These are phyloP conservation scores for Solea senegalensis DNA, from an alignment of 2,113 vertebrate species.

Conservation along the genomic window DNA sequence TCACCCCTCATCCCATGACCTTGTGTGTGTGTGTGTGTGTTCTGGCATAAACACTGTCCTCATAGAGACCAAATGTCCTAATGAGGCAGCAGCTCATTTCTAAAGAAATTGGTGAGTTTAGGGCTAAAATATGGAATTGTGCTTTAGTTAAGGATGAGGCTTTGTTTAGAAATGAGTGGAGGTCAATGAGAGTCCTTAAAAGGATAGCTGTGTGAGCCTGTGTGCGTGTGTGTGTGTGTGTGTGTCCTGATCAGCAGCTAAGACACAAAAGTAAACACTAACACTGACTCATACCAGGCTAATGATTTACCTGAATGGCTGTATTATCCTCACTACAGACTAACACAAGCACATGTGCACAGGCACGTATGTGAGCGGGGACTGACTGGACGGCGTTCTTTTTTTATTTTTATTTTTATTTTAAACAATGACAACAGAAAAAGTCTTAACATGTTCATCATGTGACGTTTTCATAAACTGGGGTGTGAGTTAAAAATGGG, in stretches of 20 bases:
- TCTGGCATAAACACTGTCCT: background rate
- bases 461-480: background rate
- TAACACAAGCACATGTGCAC: constrained; percentile 26
- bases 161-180: too few species aligned
- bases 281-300: constrained; percentile 68
- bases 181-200: too few species aligned
- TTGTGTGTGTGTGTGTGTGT: constrained; percentile 42
- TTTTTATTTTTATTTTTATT: constrained; percentile 2
- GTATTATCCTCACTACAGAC: constrained; percentile 27
- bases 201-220: too few species aligned
- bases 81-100: too few species aligned
- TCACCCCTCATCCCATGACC: constrained; percentile 61
- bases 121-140: too few species aligned
- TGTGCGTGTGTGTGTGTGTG: too few species aligned
- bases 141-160: too few species aligned
- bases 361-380: constrained; percentile 20
- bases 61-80: too few species aligned
- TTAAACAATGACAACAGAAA: background rate
- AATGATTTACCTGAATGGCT: constrained; percentile 77
- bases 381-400: constrained; percentile 7
- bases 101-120: too few species aligned
- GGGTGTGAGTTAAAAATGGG: background rate
- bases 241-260: constrained; percentile 21
- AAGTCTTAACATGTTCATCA: background rate
- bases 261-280: constrained; percentile 61